A percentile compares a stretch with the other conserved stretches of the same genome.
phyloP scores from a whole-genome alignment of 2,888 invertebrate species.

The Drosophila kambysellisi region DNA sequence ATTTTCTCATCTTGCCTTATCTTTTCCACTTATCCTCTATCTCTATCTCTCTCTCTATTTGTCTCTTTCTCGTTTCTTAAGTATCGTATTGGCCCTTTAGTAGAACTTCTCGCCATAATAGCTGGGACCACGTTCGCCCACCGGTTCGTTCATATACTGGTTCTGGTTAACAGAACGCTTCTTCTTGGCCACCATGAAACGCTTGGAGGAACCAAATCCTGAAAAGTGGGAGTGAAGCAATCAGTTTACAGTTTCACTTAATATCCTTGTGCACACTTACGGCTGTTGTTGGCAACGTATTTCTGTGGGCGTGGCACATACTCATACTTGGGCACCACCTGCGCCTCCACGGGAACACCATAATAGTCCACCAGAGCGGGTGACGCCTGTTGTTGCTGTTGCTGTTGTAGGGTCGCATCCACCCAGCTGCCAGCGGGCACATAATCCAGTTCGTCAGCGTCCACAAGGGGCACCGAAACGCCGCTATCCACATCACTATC shows the following conservation, averaged over 20 bases:
- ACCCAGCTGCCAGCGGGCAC: slow-evolving; percentile 77
- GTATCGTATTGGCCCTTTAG: slow-evolving; percentile 48
- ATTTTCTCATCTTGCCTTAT: slow-evolving; percentile 12
- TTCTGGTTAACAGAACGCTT: slow-evolving; percentile 82
- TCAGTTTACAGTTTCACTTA: background rate
- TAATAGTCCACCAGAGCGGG: slow-evolving; percentile 83
- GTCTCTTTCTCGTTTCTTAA: slow-evolving; percentile 7
- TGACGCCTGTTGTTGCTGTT: slow-evolving; percentile 34
- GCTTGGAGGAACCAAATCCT: slow-evolving; percentile 81
- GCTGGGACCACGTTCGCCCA: slow-evolving; percentile 78
- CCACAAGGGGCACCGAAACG: slow-evolving; percentile 61
- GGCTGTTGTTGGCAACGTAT: slow-evolving; percentile 72
- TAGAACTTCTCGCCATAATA: slow-evolving; percentile 80
- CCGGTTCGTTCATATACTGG: slow-evolving; percentile 74
- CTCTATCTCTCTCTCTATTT: background rate
- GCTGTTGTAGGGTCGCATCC: slow-evolving; percentile 64
- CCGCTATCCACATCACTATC: slow-evolving; percentile 76
- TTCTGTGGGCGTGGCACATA: slow-evolving; percentile 81
- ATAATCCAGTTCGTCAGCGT: slow-evolving; percentile 68
- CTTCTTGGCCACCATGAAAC: slow-evolving; percentile 85
- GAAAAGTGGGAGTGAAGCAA: background rate
- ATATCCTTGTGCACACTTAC: slow-evolving; percentile 75
- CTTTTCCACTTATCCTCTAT: background rate
- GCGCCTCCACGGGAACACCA: slow-evolving; percentile 82
- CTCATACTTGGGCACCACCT: slow-evolving; percentile 83